Evolutionary conservation across 2,113 vertebrate species (phyloP).

Genomic region (Cichladusa arquata): DNA sequence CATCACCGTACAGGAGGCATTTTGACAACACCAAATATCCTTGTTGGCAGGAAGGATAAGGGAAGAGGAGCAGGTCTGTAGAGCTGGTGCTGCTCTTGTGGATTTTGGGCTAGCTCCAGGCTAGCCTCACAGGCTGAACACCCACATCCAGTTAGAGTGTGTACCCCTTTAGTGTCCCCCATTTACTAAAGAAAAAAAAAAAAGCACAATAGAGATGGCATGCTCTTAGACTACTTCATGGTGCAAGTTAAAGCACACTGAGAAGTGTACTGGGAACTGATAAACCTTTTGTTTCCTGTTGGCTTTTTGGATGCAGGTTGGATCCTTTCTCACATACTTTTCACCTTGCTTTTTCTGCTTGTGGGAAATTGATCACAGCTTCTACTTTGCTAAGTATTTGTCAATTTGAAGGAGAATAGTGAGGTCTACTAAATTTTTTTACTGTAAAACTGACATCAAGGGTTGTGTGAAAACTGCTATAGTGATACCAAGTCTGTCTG

Average conservation of each 20-base stretch:
- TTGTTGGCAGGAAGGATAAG: neutral
- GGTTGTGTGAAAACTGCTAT: neutral
- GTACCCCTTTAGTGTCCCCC: neutral
- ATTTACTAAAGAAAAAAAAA: neutral
- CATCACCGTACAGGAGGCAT: accelerated
- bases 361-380: neutral
- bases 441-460: neutral
- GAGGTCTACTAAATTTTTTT: neutral
- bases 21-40: neutral
- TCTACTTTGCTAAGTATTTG: neutral
- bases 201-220: neutral
- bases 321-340: neutral
- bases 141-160: neutral
- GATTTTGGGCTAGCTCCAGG: neutral
- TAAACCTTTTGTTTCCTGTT: neutral
- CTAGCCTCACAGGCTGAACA: neutral
- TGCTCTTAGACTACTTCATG: neutral
- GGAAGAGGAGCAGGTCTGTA: neutral
- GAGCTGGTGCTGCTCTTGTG: neutral
- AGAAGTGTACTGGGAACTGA: neutral
- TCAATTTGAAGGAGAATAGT: neutral
- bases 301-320: neutral
- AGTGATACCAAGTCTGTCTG: neutral
- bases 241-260: neutral
- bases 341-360: neutral